Conservation (phyloP, 2,888 invertebrate species). For the Drosophila bunnanda region DNA sequence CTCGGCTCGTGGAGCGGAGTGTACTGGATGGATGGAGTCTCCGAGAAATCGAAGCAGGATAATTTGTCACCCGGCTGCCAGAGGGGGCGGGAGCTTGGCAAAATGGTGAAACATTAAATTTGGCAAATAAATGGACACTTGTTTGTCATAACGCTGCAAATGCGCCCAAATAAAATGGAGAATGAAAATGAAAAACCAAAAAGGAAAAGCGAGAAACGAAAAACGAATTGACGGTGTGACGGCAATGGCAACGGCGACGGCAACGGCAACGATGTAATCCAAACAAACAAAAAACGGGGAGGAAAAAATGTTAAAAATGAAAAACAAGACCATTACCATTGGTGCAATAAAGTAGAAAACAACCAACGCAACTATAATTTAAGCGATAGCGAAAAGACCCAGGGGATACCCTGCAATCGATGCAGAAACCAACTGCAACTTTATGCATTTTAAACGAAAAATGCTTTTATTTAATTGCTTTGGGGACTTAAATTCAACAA, state of each 20-base stretch:
- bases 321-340: constrained; percentile 78
- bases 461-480: constrained; percentile 2
- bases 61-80: constrained; percentile 67
- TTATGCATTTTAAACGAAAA: background rate
- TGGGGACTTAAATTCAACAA: background rate
- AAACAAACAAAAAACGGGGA: constrained; percentile 45
- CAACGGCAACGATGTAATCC: constrained; percentile 55
- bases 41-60: constrained; percentile 74
- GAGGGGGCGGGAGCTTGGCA: constrained; percentile 20
- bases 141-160: constrained; percentile 80
- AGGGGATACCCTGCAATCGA: constrained; percentile 27
- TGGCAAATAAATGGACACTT: constrained; percentile 80
- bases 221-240: constrained; percentile 35
- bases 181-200: constrained; percentile 59
- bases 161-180: constrained; percentile 70
- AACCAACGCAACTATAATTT: constrained; percentile 48
- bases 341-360: constrained; percentile 75
- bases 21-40: constrained; percentile 40
- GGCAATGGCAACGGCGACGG: constrained; percentile 42
- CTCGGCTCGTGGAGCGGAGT: background rate
- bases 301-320: constrained; percentile 63
- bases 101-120: constrained; percentile 79
- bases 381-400: constrained; percentile 22
- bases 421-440: background rate
- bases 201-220: constrained; percentile 39